Base-by-base conservation (phyloP, 2,888 invertebrate genomes). In the Cerastoderma edule region DNA sequence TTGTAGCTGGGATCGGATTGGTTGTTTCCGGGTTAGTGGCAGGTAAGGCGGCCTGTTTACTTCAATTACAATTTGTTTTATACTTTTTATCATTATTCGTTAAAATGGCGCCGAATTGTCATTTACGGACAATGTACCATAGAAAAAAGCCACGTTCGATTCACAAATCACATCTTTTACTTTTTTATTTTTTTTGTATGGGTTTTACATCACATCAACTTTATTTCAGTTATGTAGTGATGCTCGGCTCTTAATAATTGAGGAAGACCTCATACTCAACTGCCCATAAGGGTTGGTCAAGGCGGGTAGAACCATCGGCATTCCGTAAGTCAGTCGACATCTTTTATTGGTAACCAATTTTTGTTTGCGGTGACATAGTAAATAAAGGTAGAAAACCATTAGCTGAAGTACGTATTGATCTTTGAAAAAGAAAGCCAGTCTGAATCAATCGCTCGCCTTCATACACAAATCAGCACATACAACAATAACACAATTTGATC, bases 1-100 rank as follows among this genome's bases (percentile, higher is more conserved):
- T 70, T 0, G 53, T 70, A 33, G 63, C 63, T 5, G 70, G 70
- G 13, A 50, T 70, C 22, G 70, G 70, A 6, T 30, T 32, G 10
- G 48, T 70, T 0, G 53, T 53, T 8, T 70, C 70, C 27, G 35
- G 46, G 13, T 33, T 53, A 8, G 54, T 70, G 2, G 70, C 50
- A 60, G 70, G 70, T 70, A 50, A 30, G 48, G 10, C 16, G 16
- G 19, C 1, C 19, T 4, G 2, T n/a, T n/a, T 19, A 1, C 16
- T 2, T 1, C 46, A 5, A 19, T 46, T 2, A 5, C 16, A n/a
- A n/a, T 19, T 46, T 19, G n/a, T 16, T 16, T 2, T 46, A n/a
- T 19, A 16, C 1, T 2, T 46, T 46, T 46, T 1, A n/a, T n/a
- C n/a, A n/a, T n/a, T n/a, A n/a, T n/a, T n/a, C n/a, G 13, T 54